Percentiles rank a stretch among this genome's conserved stretches.
Conservation (phyloP, 2,888 invertebrate species). For the Pterostichus niger region DNA sequence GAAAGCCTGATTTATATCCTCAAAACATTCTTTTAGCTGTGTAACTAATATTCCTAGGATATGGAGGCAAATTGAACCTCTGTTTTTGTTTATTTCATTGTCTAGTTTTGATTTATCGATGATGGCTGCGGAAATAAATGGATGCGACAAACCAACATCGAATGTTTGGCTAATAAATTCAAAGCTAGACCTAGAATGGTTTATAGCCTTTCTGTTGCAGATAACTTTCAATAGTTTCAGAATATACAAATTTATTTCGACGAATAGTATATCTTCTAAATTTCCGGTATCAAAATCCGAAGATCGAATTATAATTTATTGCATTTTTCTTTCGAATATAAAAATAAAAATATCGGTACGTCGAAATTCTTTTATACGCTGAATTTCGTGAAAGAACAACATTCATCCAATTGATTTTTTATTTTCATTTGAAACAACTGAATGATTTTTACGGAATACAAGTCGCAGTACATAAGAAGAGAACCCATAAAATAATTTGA, state of each 20-base stretch:
- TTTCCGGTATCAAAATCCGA: background rate
- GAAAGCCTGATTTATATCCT: slow-evolving; percentile 37
- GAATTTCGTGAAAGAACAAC: background rate
- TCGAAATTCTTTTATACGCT: background rate
- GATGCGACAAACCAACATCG: background rate
- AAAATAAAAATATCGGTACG: background rate
- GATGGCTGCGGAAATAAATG: background rate
- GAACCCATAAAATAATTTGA: slow-evolving; percentile 31
- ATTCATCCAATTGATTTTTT: background rate
- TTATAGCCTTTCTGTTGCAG: background rate
- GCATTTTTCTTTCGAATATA: background rate
- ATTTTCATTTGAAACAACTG: background rate
- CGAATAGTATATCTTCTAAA: background rate
- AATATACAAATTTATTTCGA: slow-evolving; percentile 4
- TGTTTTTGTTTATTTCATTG: slow-evolving; percentile 11
- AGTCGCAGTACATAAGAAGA: background rate
- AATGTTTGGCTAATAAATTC: slow-evolving; percentile 7
- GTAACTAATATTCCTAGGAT: slow-evolving; percentile 1
- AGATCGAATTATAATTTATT: background rate
- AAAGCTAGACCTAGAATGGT: background rate
- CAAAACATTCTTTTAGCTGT: slow-evolving; percentile 1
- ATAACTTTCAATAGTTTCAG: slow-evolving; percentile 1
- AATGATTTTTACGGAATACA: background rate
- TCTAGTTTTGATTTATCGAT: slow-evolving; percentile 5
- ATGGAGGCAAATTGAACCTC: background rate